Evolutionary conservation across 2,797 vertebrate species (phyloP).

Genomic region (Enteromius thamalakanensis): DNA sequence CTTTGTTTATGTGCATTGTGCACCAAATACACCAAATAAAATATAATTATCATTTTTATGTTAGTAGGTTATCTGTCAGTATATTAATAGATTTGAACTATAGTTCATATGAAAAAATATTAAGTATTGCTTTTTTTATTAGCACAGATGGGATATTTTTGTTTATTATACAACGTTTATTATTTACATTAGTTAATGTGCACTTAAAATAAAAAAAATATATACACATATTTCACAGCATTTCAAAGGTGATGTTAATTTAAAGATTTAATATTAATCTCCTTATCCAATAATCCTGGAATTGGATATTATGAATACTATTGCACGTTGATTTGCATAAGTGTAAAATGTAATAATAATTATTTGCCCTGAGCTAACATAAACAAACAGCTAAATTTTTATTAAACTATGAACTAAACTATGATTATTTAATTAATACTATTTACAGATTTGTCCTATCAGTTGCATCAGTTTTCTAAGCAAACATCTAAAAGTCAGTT

Average conservation of each 20-base stretch:
- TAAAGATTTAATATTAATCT: background rate
- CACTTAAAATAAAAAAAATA: background rate
- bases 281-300: background rate
- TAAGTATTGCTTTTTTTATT: no score
- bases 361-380: background rate
- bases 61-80: no score
- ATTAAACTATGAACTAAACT: background rate
- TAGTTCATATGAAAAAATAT: no score
- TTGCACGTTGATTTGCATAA: background rate
- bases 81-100: no score
- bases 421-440: background rate
- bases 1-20: no score
- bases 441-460: background rate
- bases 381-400: background rate
- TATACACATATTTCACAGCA: background rate
- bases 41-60: no score
- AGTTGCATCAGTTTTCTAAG: background rate
- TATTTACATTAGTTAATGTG: background rate
- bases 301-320: background rate
- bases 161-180: background rate
- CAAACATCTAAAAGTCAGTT: background rate
- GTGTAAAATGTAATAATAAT: background rate
- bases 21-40: no score
- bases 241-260: background rate
- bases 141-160: background rate